Base-by-base conservation (phyloP, 2,797 vertebrate species). In the Pseudocheirus occidentalis region DNA sequence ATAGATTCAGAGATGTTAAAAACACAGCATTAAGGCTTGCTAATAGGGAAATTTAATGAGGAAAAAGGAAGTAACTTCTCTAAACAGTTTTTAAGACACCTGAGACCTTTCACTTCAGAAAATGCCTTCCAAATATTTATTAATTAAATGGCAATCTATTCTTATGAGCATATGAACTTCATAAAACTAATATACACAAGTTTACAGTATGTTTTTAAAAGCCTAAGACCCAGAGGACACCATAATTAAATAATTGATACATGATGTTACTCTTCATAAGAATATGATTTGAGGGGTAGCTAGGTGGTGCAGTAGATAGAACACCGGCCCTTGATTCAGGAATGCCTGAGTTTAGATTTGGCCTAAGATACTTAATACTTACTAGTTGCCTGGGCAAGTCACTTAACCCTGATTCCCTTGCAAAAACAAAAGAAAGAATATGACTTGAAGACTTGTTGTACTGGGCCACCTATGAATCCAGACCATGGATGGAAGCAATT, bases 11-110 rank as follows among this genome's bases (percentile, higher is more conserved):
- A 73, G 87, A 73, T 40, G 16, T 21, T 66, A 5, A 95, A 96
- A 96, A n/a, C 59, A 94, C 28, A 58, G 53, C 57, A 18, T 90
- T 46, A 81, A 57, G 95, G 95, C 46, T 57, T 90, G 12, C 55
- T 91, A 13, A 13, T 56, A 27, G 31, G 90, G 34, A 96, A 96
- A 93, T 97, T 94, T 96, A 91, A 95, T 28, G 91, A 27, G 5
- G 53, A 90, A 90, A 90, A 94, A 66, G 34, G 62, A 66, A 94
- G 29, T 62, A 56, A 94, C 81, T 92, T 94, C 92, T 87, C 7
- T 92, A 55, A 91, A 54, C 24, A 56, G 9, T 53, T 40, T 92
- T 90, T 50, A 81, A 92, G 0, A 92, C 21, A 92, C 40, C 29
- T 31, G 58, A 62, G 11, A 31, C 12, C 29, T 34, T 1, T 34